phyloP scores from a whole-genome alignment of 2,888 invertebrate genomes.

The Brenthis hecate region DNA sequence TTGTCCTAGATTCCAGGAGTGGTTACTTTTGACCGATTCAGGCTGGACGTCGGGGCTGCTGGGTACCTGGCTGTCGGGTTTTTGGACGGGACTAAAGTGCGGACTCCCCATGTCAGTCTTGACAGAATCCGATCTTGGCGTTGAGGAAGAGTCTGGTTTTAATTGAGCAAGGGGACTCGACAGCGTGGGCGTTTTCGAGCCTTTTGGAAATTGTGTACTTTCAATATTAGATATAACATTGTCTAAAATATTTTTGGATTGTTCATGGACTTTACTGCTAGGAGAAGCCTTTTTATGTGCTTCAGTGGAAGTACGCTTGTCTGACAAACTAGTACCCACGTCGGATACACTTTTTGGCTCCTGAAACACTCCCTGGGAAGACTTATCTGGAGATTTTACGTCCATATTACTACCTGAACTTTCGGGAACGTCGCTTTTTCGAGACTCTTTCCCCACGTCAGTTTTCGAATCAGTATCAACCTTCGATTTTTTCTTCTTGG shows the following conservation, averaged over 20 bases:
- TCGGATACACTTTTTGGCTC: conserved; percentile 70
- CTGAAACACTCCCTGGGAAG: conserved; percentile 61
- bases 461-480: conserved; percentile 60
- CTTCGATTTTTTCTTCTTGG: conserved; percentile 54
- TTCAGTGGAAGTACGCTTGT: conserved; percentile 50
- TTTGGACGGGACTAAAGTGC: conserved; percentile 72
- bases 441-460: conserved; percentile 48
- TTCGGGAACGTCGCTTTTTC: conserved; percentile 48
- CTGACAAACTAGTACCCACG: conserved; percentile 45
- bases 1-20: conserved; percentile 70
- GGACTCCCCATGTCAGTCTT: conserved; percentile 69
- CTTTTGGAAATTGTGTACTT: conserved; percentile 50
- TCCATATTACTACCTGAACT: conserved; percentile 55
- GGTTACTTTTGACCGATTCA: conserved; percentile 61
- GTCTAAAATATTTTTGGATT: conserved; percentile 52
- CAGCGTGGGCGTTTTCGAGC: conserved; percentile 61
- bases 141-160: conserved; percentile 73
- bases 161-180: conserved; percentile 70
- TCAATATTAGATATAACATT: conserved; percentile 48
- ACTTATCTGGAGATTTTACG: conserved; percentile 54
- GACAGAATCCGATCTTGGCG: conserved; percentile 64
- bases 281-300: conserved; percentile 55
- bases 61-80: conserved; percentile 76
- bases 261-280: conserved; percentile 55
- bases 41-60: conserved; percentile 70